These are phyloP conservation scores for Sebastes minor DNA, from an alignment of 2,797 vertebrate genomes.

Conservation along the genomic window DNA sequence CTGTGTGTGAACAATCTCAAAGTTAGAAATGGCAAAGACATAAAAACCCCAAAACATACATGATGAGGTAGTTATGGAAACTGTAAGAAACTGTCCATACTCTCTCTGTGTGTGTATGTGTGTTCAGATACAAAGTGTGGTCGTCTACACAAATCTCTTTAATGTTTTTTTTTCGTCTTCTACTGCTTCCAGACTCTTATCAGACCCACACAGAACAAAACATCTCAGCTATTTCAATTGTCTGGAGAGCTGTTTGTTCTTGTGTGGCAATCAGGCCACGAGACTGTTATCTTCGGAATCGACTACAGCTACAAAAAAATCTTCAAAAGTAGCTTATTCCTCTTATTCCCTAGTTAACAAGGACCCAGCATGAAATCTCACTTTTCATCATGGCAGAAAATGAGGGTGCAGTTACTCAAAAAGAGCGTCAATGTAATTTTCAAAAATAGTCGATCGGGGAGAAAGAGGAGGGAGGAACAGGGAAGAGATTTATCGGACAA, in stretches of 20 bases:
- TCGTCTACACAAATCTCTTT: background rate
- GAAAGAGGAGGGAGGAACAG: background rate
- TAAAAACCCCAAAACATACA: background rate
- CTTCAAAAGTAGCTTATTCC: conserved; percentile 25
- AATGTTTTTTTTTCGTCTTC: background rate
- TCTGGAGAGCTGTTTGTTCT: conserved; percentile 43
- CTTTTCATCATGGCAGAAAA: conserved; percentile 41
- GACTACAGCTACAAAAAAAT: background rate
- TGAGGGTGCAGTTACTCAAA: conserved; percentile 28
- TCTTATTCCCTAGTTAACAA: conserved; percentile 8
- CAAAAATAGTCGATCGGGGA: conserved; percentile 27
- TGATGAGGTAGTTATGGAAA: background rate
- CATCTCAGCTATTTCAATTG: conserved; percentile 11
- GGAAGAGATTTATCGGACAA: conserved; percentile 33
- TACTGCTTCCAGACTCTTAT: conserved; percentile 12
- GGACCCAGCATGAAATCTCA: conserved; percentile 19
- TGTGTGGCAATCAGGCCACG: conserved; percentile 23
- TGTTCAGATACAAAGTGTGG: background rate
- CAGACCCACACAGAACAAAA: conserved; percentile 32
- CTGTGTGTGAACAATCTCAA: background rate
- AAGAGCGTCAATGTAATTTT: conserved; percentile 35
- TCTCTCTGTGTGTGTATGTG: background rate
- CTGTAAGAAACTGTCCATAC: no score
- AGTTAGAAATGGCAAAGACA: background rate
- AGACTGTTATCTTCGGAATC: conserved; percentile 34